A percentile compares a stretch with the other conserved stretches of the same genome.
Conservation (phyloP, 2,797 vertebrate species). For the Euthynnus affinis region DNA sequence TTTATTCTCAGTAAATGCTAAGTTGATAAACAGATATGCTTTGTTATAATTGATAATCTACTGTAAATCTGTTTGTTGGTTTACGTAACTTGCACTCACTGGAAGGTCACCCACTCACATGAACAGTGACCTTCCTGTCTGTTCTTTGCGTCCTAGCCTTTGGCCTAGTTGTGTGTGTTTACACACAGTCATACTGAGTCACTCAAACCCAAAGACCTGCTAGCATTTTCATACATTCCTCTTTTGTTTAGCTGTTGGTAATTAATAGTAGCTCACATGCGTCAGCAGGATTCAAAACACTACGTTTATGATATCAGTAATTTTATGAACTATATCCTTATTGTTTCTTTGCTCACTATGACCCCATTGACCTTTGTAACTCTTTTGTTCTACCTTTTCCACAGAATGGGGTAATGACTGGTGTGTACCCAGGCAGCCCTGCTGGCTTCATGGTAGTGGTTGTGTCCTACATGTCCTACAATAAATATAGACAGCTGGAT, state of each 20-base stretch:
- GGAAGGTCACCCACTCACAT: conserved; percentile 39
- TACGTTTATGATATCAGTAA: background rate
- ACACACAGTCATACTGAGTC: conserved; percentile 37
- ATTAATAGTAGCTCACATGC: background rate
- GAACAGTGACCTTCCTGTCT: conserved; percentile 46
- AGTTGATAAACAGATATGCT: background rate
- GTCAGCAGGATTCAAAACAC: background rate
- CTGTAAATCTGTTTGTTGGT: conserved; percentile 11
- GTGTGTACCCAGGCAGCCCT: conserved; percentile 97
- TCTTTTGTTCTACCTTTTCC: conserved; percentile 35
- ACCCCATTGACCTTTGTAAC: conserved; percentile 1
- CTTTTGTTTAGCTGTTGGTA: conserved; percentile 8
- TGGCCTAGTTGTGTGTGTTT: conserved; percentile 64
- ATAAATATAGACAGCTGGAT: conserved; percentile 92
- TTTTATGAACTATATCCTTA: background rate
- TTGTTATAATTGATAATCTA: background rate
- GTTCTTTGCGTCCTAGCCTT: conserved; percentile 57
- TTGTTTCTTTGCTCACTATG: background rate
- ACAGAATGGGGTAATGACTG: conserved; percentile 94
- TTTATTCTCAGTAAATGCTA: background rate
- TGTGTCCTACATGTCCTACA: conserved; percentile 93
- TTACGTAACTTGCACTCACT: background rate
- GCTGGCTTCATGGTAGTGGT: conserved; percentile 94
- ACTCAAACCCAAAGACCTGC: conserved; percentile 44
- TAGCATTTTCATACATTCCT: conserved; percentile 27